These are phyloP conservation scores for Orchestes rusci DNA, from an alignment of 2,888 invertebrate genomes.

Conservation along the genomic window DNA sequence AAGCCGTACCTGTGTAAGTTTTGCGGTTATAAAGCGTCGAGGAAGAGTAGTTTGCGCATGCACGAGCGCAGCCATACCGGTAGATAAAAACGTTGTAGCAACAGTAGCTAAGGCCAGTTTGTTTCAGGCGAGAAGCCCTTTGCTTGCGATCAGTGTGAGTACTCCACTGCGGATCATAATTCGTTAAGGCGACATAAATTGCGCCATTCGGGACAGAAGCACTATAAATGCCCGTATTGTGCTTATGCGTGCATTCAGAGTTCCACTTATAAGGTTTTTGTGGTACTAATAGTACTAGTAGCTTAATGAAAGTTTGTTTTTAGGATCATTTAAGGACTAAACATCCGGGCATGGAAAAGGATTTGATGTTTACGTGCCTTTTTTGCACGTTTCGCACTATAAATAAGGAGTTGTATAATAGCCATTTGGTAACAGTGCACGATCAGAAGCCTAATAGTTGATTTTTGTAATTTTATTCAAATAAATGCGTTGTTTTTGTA, in stretches of 20 bases:
- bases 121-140: slow-evolving; percentile 69
- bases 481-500: no score
- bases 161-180: slow-evolving; percentile 72
- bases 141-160: slow-evolving; percentile 65
- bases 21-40: slow-evolving; percentile 60
- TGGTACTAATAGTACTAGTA: neutral
- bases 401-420: slow-evolving; percentile 54
- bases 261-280: slow-evolving; percentile 56
- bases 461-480: no score
- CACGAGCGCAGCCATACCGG: slow-evolving; percentile 67
- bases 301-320: slow-evolving; percentile 5
- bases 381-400: slow-evolving; percentile 58
- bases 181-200: slow-evolving; percentile 72
- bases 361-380: slow-evolving; percentile 55
- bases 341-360: slow-evolving; percentile 62
- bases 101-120: neutral
- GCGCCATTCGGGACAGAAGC: slow-evolving; percentile 65
- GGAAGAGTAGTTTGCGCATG: slow-evolving; percentile 57
- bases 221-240: slow-evolving; percentile 73
- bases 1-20: slow-evolving; percentile 60
- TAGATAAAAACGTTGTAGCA: slow-evolving; percentile 28
- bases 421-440: slow-evolving; percentile 49
- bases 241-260: slow-evolving; percentile 76
- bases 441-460: slow-evolving; percentile 46
- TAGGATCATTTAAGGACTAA: slow-evolving; percentile 64